phyloP scores from a whole-genome alignment of 2,888 invertebrate genomes.

The Hydropsyche betteni region DNA sequence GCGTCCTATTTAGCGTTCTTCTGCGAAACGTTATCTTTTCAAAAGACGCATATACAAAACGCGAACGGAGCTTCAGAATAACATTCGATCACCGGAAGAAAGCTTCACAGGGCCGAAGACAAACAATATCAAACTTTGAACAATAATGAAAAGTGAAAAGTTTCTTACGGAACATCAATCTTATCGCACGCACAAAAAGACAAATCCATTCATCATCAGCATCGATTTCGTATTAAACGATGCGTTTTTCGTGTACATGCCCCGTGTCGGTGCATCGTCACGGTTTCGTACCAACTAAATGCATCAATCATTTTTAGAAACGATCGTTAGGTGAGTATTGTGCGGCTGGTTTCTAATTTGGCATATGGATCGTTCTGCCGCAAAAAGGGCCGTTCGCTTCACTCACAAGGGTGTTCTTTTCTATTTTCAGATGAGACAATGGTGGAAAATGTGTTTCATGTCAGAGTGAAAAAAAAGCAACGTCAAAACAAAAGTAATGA shows the following conservation, averaged over 20 bases:
- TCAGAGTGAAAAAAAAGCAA: neutral
- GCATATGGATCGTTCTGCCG: neutral
- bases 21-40: neutral
- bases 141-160: neutral
- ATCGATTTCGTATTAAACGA: slow-evolving; percentile 7
- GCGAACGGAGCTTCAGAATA: slow-evolving; percentile 3
- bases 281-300: neutral
- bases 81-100: neutral
- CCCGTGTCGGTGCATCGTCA: neutral
- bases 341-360: slow-evolving; percentile 20
- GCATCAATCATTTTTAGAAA: slow-evolving; percentile 23
- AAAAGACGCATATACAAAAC: neutral
- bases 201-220: too few relatives aligned
- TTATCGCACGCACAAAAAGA: too few relatives aligned
- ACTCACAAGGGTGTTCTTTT: neutral
- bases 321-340: slow-evolving; percentile 1
- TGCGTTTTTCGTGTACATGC: neutral
- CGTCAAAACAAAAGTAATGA: slow-evolving; percentile 8
- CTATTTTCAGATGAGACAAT: slow-evolving; percentile 7
- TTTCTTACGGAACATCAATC: too few relatives aligned
- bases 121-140: neutral
- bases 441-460: neutral
- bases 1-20: neutral
- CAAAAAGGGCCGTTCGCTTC: neutral
- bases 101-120: too few relatives aligned